phyloP scores from a whole-genome alignment of 2,888 invertebrate species.

The Icerya purchasi region DNA sequence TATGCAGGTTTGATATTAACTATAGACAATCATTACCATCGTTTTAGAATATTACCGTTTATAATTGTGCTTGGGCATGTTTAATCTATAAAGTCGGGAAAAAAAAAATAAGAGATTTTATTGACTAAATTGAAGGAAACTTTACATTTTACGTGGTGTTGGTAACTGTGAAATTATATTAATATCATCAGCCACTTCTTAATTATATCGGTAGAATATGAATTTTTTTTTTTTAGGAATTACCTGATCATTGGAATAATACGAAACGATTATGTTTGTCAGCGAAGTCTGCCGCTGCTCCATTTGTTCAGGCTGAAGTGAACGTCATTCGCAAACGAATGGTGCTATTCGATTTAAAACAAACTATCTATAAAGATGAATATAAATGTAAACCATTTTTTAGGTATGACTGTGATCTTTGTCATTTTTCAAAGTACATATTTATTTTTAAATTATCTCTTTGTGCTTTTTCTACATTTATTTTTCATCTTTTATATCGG shows the following conservation, averaged over 20 bases:
- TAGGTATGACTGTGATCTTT: conserved; percentile 23
- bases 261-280: conserved; percentile 62
- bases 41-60: not conserved
- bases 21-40: not conserved
- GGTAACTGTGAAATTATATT: too few species aligned
- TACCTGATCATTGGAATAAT: conserved; percentile 73
- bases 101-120: not conserved
- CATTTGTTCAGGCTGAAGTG: conserved; percentile 71
- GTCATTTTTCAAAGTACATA: not conserved
- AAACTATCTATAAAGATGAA: conserved; percentile 50
- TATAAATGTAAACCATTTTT: conserved; percentile 36
- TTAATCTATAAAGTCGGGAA: not conserved
- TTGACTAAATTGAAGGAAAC: too few species aligned
- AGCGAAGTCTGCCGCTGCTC: conserved; percentile 66
- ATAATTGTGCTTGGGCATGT: too few species aligned
- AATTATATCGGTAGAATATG: too few species aligned
- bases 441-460: not conserved
- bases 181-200: too few species aligned
- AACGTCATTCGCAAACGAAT: conserved; percentile 66
- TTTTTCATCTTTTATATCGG: not conserved
- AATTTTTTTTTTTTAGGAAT: conserved; percentile 33
- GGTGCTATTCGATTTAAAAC: conserved; percentile 53
- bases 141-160: too few species aligned
- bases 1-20: conserved; percentile 34
- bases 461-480: not conserved